Conservation (phyloP, 2,797 vertebrate species). For the Choloepus didactylus region DNA sequence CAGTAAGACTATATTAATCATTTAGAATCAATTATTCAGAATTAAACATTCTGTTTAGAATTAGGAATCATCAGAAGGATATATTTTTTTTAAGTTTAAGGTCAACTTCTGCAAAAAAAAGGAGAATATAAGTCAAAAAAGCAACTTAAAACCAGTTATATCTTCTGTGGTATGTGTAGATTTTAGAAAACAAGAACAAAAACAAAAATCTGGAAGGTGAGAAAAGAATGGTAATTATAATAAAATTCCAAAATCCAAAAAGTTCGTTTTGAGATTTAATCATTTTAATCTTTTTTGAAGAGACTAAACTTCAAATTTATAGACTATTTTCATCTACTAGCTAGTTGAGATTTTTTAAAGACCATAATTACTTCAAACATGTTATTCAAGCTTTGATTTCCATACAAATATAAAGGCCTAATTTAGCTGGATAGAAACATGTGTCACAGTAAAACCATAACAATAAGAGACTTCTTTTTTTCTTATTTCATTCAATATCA, state of each 20-base stretch:
- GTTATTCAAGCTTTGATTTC: constrained; percentile 71
- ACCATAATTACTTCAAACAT: constrained; percentile 71
- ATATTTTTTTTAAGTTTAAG: constrained; percentile 23
- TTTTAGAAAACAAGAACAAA: neutral
- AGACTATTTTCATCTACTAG: neutral
- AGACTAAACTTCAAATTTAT: constrained; percentile 60
- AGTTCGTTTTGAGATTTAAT: neutral
- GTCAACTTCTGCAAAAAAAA: neutral
- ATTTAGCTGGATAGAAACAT: constrained; percentile 71
- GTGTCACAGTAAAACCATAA: constrained; percentile 58
- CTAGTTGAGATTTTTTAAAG: constrained; percentile 44
- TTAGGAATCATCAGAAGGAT: neutral
- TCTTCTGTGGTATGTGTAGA: neutral
- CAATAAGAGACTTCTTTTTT: constrained; percentile 61
- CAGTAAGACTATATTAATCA: neutral
- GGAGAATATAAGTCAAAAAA: neutral
- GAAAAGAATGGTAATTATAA: constrained; percentile 29
- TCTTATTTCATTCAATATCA: constrained; percentile 60
- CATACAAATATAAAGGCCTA: constrained; percentile 71
- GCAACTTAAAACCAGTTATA: neutral
- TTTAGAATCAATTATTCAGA: neutral
- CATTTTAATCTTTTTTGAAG: constrained; percentile 58
- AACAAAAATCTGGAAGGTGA: neutral
- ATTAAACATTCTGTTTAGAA: neutral
- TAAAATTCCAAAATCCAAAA: constrained; percentile 42